Base-by-base conservation (phyloP, 1,140 invertebrate genomes). In the Drosophila rufa region DNA sequence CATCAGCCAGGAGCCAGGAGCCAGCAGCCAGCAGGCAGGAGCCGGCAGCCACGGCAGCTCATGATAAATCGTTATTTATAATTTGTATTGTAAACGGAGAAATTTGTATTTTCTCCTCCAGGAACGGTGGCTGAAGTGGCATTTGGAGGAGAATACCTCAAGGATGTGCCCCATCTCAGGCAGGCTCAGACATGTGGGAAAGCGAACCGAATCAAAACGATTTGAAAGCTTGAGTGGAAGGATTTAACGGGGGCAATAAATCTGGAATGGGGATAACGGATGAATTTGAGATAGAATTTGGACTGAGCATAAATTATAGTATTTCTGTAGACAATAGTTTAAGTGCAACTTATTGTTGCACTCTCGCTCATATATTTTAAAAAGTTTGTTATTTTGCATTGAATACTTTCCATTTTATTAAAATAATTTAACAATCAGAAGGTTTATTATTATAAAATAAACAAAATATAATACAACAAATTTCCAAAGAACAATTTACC, bases 51-150 rank as follows among this genome's bases (percentile, higher is more conserved):
- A 78, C 45, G 79, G 82, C 68, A 87, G 69, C 59, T 78, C 84
- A 75, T 84, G 80, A 87, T 87, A 87, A 89, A 87, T 87, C 69
- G 84, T 89, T 89, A 87, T 84, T 89, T 87, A 87, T 87, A 89
- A 87, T 89, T 87, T 87, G 68, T 84, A 80, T 84, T 80, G 77
- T 84, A 84, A 84, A 67, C 77, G 84, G 64, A 65, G 25, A 62
- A 77, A 69, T 64, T 64, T 70, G 25, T 60, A 51, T 81, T 55
- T 64, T 38, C 27, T 30, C 64, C 40, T 43, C 40, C 48, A 59
- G 45, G 17, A 60, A 66, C 64, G 42, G 36, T 60, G 46, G 36
- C 60, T 40, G 19, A 61, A 79, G 71, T 73, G 71, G 67, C 62
- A 73, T 79, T 83, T 67, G 60, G 27, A 36, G 50, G n/a, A 14